Evolutionary conservation across 92 coral and sea anemone genomes (phyloP), one percentile per base, ranked within the genome.

Genomic region (Porites evermanni): DNA sequence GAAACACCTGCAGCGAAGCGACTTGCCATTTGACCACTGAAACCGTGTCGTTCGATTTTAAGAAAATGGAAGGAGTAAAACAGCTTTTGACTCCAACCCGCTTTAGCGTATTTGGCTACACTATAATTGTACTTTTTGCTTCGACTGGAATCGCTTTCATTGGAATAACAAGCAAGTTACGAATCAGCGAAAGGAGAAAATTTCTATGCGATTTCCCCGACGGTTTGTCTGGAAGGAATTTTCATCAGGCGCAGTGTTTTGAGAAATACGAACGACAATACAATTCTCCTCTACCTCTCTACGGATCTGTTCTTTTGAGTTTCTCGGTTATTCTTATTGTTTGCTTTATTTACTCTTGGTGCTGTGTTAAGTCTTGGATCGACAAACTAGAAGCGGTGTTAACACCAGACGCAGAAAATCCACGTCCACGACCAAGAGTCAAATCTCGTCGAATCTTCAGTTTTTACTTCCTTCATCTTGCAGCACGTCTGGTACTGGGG

Each of bases 241-340:
- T 58, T 44, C 77, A 81, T 44, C 81, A 77, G 19, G 83, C 84
- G 9, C 59, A 54, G 14, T 91, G 94, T 65, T 87, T 75, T 70
- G 78, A 83, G 50, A 54, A 83, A 66, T 91, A 91, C 72, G 91
- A 91, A 8, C 86, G 78, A 63, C 24, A 47, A 38, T 86, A 91
- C 73, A 87, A 87, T 72, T 71, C 81, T 19, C 88, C 91, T 29
- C 51, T 91, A 18, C 82, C 91, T 26, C 50, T 87, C 4, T 91
- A 76, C 74, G 82, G 16, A 11, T 91, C 83, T 78, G 88, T 79
- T 5, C 21, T 81, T 53, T 59, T 77, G 21, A 81, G 75, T n/a
- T 86, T 87, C 53, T 71, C 44, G 10, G 3, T 71, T 17, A 74
- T 68, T n/a, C 9, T 61, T 12, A 6, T 54, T 26, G 64, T 91